Evolutionary conservation across 2,888 invertebrate genomes (phyloP), one percentile per base, ranked within the genome.

Genomic region (Tubulanus polymorphus): DNA sequence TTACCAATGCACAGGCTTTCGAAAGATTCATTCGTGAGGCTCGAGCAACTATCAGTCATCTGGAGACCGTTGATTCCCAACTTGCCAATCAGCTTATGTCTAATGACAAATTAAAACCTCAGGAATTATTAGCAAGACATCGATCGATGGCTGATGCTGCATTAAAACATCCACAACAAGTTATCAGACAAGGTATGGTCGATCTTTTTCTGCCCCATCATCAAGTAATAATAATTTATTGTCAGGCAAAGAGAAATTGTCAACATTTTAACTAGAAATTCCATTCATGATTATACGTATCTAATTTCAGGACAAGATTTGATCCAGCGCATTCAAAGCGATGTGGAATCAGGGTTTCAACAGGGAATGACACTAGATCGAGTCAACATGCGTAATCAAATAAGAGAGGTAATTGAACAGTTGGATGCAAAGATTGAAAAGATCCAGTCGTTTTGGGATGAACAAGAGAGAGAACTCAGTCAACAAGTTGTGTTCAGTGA

Each of bases 11-110:
- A 12, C 74, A 88, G 88, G 83, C 83, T 74, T 83, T 87, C 54
- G 88, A 89, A 70, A 85, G 85, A 67, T 88, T 87, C 70, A 81
- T 83, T 63, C 83, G 82, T 59, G 85, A 86, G 65, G 84, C 85
- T 53, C 81, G 83, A 51, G 80, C 83, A 41, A 83, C 84, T 0
- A 74, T 86, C 28, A 79, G 81, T 35, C 85, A 85, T 71, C 81
- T 89, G 75, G 85, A 86, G 57, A 83, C 84, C 65, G 80, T 88
- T 79, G 84, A 73, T 78, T 87, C 66, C 74, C 82, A 65, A 82
- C 81, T 72, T 5, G 82, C 72, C 81, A 82, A 75, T 83, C 69
- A 80, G 83, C 59, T 82, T 82, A 64, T 81, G 81, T 72, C 84
- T 84, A 76, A 84, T 83, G 64, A 67, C 12, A 65, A 66, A 25